Evolutionary conservation across 1,140 invertebrate species (phyloP).

Genomic region (Cherax destructor): DNA sequence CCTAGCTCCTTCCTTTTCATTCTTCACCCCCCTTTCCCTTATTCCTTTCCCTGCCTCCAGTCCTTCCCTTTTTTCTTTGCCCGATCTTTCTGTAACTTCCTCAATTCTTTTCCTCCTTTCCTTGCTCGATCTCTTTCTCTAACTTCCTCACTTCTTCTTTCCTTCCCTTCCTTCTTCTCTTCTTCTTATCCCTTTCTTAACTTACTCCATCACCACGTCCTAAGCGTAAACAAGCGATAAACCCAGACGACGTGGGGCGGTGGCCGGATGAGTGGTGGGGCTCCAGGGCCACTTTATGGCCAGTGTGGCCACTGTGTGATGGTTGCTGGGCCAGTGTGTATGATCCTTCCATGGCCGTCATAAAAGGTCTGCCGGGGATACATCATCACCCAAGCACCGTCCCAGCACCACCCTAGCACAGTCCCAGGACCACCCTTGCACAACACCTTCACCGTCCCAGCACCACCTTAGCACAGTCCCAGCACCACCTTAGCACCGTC

Average conservation of each 20-base stretch:
- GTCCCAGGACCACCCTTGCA: no score
- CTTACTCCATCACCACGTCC: neutral
- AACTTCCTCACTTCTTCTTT: neutral
- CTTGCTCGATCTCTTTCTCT: neutral
- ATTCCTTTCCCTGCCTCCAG: no score
- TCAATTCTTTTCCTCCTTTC: neutral
- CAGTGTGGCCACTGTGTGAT: neutral
- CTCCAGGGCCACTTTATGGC: neutral
- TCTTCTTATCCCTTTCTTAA: neutral
- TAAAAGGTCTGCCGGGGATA: neutral
- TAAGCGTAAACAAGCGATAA: constrained; percentile 8
- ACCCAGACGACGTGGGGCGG: neutral
- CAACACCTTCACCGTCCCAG: no score
- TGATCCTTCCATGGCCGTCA: neutral
- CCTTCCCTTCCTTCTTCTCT: neutral
- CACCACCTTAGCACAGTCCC: no score
- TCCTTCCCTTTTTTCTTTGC: no score
- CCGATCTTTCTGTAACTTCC: neutral
- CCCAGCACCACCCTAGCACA: no score
- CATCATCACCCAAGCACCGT: no score
- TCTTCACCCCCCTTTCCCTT: no score
- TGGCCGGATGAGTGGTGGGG: neutral
- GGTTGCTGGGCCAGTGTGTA: neutral
- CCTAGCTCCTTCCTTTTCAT: no score
- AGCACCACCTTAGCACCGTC: no score